Evolutionary conservation across 1,140 invertebrate genomes (phyloP).

Genomic region (Tyrophagus putrescentiae): DNA sequence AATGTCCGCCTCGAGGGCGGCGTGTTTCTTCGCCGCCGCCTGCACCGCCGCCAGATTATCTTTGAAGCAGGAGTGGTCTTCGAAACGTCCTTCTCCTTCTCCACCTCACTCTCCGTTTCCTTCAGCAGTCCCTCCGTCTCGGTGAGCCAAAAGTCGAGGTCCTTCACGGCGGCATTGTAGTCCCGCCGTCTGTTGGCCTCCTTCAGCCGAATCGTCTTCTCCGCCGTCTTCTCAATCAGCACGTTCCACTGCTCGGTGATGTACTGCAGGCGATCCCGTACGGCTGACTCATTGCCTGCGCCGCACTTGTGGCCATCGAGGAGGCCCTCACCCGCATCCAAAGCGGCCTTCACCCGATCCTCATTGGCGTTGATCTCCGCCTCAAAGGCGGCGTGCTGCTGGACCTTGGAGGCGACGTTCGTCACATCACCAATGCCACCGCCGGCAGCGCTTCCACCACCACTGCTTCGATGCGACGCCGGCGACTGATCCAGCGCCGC

Average conservation of each 20-base stretch:
- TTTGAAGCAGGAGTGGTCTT: too few species aligned
- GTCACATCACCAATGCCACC: neutral
- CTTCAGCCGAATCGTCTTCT: conserved; percentile 89
- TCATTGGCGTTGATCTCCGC: conserved; percentile 97
- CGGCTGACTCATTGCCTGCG: conserved; percentile 76
- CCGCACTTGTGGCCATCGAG: conserved; percentile 84
- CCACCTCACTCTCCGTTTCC: conserved; percentile 94
- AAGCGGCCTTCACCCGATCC: conserved; percentile 83
- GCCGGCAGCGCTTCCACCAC: too few species aligned
- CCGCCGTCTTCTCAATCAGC: conserved; percentile 88
- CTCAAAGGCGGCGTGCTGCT: conserved; percentile 88
- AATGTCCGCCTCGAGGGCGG: conserved; percentile 92
- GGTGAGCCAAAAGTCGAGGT: conserved; percentile 98
- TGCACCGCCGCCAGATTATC: conserved; percentile 93
- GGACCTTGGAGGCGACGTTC: neutral
- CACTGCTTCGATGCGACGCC: conserved; percentile 61
- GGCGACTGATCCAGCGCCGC: conserved; percentile 83
- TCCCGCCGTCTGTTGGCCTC: conserved; percentile 97
- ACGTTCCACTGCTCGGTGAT: conserved; percentile 98
- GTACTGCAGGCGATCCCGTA: conserved; percentile 71
- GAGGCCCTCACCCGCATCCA: conserved; percentile 86
- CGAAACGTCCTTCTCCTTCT: too few species aligned
- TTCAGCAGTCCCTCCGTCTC: conserved; percentile 87
- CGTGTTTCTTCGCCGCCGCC: conserved; percentile 97
- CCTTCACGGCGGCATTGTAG: conserved; percentile 97